These are phyloP conservation scores for Styela clava DNA, from an alignment of 23 tunicate genomes.

Conservation along the genomic window DNA sequence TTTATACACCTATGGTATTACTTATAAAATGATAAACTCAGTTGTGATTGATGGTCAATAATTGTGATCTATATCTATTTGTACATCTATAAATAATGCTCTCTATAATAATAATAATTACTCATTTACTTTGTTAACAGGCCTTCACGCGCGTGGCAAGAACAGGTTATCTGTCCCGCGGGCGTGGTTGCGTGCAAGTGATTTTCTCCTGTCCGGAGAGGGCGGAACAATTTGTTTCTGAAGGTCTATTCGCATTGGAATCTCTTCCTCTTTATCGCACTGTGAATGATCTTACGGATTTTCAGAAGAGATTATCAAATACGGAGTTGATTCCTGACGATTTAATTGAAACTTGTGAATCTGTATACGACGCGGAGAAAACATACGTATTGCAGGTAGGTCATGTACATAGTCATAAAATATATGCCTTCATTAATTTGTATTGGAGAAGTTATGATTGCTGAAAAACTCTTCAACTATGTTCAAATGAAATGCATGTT, in stretches of 20 bases:
- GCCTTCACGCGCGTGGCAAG: conserved; percentile 7
- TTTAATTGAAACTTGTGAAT: not conserved
- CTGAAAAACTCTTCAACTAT: no score
- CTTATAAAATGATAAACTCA: no score
- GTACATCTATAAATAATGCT: no score
- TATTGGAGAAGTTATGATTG: no score
- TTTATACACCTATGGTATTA: no score
- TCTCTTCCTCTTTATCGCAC: not conserved
- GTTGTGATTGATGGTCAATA: no score
- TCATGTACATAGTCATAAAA: no score
- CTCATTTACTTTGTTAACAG: not conserved
- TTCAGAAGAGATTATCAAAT: not conserved
- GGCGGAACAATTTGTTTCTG: conserved; percentile 9
- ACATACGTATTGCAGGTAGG: conserved; percentile 8
- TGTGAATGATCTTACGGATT: not conserved
- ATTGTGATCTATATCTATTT: no score
- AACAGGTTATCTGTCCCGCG: conserved; percentile 5
- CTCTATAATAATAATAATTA: no score
- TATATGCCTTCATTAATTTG: not conserved
- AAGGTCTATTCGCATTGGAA: conserved; percentile 12
- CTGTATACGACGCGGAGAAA: not conserved
- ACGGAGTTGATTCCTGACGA: not conserved
- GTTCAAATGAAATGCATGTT: no score
- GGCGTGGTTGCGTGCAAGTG: not conserved
- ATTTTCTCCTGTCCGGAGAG: not conserved